A percentile compares a stretch with the other conserved stretches of the same genome.
phyloP scores from a whole-genome alignment of 2,797 vertebrate species.

The Synanceia verrucosa region DNA sequence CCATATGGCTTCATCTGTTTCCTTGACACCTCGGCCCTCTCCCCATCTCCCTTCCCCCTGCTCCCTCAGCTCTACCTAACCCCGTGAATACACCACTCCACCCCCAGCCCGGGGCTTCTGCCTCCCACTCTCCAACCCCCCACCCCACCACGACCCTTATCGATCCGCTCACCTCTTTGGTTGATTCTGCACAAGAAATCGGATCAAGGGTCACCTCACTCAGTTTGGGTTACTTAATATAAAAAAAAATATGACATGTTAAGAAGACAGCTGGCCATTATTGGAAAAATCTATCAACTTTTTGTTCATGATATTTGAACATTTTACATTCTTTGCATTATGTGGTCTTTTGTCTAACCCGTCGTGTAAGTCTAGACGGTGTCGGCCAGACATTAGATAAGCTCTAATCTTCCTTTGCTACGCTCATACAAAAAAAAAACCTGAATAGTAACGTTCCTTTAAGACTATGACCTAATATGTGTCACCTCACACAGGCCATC shows the following conservation, averaged over 20 bases:
- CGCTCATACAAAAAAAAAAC: constrained; percentile 42
- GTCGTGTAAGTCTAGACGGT: constrained; percentile 28
- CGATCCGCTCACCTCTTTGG: constrained; percentile 48
- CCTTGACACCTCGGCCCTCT: constrained; percentile 49
- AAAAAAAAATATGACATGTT: too few species aligned
- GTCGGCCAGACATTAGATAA: constrained; percentile 38
- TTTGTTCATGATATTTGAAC: background rate
- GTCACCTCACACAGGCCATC: background rate
- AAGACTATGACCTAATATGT: background rate
- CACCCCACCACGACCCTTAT: constrained; percentile 39
- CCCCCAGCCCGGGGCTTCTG: constrained; percentile 39
- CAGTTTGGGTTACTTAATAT: constrained; percentile 2
- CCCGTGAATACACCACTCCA: constrained; percentile 29
- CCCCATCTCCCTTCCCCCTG: constrained; percentile 46
- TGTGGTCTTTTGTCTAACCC: constrained; percentile 6
- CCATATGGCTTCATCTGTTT: constrained; percentile 59
- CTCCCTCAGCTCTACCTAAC: constrained; percentile 40
- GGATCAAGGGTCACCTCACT: constrained; percentile 26
- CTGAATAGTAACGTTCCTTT: constrained; percentile 44
- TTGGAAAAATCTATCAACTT: background rate
- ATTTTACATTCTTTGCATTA: constrained; percentile 25
- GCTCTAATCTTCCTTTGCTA: constrained; percentile 23
- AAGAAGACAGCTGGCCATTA: background rate
- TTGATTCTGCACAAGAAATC: constrained; percentile 36
- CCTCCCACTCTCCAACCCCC: constrained; percentile 48